Base-by-base conservation (phyloP, 2,797 vertebrate genomes). In the Martes flavigula region DNA sequence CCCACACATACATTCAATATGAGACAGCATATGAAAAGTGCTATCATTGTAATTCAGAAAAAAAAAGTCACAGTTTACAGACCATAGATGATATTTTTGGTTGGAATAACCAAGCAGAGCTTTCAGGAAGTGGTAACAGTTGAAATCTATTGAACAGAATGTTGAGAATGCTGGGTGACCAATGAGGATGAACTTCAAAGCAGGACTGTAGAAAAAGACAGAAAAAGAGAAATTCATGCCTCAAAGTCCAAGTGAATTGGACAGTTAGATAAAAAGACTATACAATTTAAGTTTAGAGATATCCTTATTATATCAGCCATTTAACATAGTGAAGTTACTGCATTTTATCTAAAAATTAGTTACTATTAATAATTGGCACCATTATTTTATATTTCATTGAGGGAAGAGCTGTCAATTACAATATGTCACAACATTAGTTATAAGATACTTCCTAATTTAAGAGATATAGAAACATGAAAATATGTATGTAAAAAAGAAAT, bases 1-100 rank as follows among this genome's bases (percentile, higher is more conserved):
- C 27, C 8, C 9, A n/a, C 25, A 17, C 17, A 21, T n/a, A 4
- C 0, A 8, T 17, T 46, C 8, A 12, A 9, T 23, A 10, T 1
- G 32, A 51, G 30, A 82, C 23, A 66, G 18, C 8, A 17, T 9
- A 14, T 0, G 12, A 13, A 60, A 58, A 48, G 10, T 27, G 10
- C 8, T 13, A 4, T 0, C 27, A 2, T 7, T 46, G 14, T 38
- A 43, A 64, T 43, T 23, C 10, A 78, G 30, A 18, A 54, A 68
- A 46, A 1, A 60, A 25, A 32, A 18, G 7, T 30, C 12, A 54
- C 10, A n/a, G n/a, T 79, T 38, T 56, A 60, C 38, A 54, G 56
- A 51, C 5, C 3, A 5, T 20, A n/a, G n/a, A 15, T 7, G 20
- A 7, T 3, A 30, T 51, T 82, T 94, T 40, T 75, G 32, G 1